phyloP scores from a whole-genome alignment of 2,888 invertebrate genomes.

The Drosophila anceps region DNA sequence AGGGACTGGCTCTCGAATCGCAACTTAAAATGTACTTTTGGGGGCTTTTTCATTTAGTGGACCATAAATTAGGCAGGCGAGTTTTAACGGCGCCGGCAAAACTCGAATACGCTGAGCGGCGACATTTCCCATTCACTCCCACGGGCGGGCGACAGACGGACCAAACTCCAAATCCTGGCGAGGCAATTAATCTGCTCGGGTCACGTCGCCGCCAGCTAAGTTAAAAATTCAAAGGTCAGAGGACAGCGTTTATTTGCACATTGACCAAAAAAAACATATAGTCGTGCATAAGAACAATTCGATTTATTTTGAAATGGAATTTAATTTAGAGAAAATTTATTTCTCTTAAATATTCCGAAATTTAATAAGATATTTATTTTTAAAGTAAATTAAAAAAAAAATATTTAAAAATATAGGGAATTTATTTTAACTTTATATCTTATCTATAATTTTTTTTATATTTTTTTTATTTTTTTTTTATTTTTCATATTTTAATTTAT shows the following conservation, averaged over 20 bases:
- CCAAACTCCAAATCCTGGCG: constrained; percentile 39
- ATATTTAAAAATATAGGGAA: not conserved
- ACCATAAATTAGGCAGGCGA: constrained; percentile 65
- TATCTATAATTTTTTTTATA: not conserved
- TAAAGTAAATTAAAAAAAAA: not conserved
- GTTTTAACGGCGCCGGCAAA: constrained; percentile 46
- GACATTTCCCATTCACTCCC: constrained; percentile 33
- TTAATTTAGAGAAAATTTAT: not conserved
- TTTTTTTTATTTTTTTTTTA: not conserved
- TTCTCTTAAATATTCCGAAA: not conserved
- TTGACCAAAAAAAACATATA: constrained; percentile 6
- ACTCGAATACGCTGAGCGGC: constrained; percentile 28
- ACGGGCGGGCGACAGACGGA: constrained; percentile 9
- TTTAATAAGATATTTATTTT: not conserved
- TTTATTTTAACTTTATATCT: too few species aligned
- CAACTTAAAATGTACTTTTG: constrained; percentile 70
- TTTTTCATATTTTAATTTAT: too few species aligned
- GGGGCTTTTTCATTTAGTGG: constrained; percentile 72
- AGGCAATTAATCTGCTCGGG: constrained; percentile 61
- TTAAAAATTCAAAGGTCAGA: constrained; percentile 53
- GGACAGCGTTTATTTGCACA: constrained; percentile 2
- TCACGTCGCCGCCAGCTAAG: constrained; percentile 51
- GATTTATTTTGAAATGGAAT: constrained; percentile 3
- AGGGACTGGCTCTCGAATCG: constrained; percentile 44
- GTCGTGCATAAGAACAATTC: not conserved